A percentile compares a stretch with the other conserved stretches of the same genome.
Conservation (phyloP, 2,888 invertebrate species). For the Xanthostigma xanthostigma region DNA sequence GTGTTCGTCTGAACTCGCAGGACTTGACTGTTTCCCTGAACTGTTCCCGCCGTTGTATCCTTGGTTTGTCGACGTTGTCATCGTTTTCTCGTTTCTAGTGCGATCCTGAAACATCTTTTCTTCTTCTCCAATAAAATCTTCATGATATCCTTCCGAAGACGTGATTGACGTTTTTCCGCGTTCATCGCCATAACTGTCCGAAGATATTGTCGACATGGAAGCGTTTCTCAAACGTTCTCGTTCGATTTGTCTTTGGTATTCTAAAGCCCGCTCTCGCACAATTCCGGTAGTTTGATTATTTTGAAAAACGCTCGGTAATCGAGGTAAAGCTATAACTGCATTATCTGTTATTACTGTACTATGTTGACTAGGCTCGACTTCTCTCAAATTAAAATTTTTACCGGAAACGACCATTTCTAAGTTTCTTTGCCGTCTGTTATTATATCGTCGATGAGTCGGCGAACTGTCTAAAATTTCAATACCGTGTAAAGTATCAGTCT, state of each 20-base stretch:
- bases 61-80: constrained; percentile 12
- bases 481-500: constrained; percentile 20
- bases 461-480: constrained; percentile 26
- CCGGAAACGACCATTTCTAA: constrained; percentile 60
- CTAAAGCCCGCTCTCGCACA: constrained; percentile 32
- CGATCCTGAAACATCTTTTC: constrained; percentile 58
- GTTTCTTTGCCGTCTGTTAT: constrained; percentile 45
- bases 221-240: constrained; percentile 15
- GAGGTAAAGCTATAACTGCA: constrained; percentile 46
- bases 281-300: constrained; percentile 27
- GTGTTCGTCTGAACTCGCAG: constrained; percentile 35
- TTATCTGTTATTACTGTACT: constrained; percentile 48
- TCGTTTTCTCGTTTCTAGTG: constrained; percentile 39
- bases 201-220: constrained; percentile 27
- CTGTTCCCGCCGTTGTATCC: not conserved
- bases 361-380: constrained; percentile 42
- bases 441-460: constrained; percentile 19
- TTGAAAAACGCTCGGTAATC: constrained; percentile 36
- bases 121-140: constrained; percentile 36
- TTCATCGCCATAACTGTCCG: constrained; percentile 33
- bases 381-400: constrained; percentile 61
- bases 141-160: constrained; percentile 25
- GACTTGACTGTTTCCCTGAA: constrained; percentile 18
- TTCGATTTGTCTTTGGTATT: constrained; percentile 30
- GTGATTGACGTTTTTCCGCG: constrained; percentile 22